Evolutionary conservation across 2,113 vertebrate genomes (phyloP), one percentile per base, ranked within the genome.

Genomic region (Cygnus atratus): DNA sequence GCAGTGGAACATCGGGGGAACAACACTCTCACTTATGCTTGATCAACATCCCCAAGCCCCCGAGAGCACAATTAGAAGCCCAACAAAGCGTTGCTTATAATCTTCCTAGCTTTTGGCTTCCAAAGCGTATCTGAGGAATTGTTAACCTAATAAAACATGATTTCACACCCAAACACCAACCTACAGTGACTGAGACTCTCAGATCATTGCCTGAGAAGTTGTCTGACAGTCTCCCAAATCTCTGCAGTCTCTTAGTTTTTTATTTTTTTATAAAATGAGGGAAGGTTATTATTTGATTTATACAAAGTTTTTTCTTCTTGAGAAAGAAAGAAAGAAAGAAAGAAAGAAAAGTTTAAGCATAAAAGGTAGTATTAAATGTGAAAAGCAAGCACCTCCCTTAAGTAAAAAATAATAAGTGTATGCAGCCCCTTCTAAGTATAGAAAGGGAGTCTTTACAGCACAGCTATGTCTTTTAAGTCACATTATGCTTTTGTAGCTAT

Each of bases 401-500:
- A 59, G 72, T 44, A 48, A 61, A 89, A 90, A 75, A 15, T 13
- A 39, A 24, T 4, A 44, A 35, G 15, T 26, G 20, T 17, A 33
- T 6, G 1, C 13, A 20, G 35, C 13, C 63, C 37, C 11, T 92
- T 93, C 67, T 86, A 65, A 74, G 18, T 48, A 68, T 50, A 58
- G 74, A 63, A n/a, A 37, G 6, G 41, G 39, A 84, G 31, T 14
- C 66, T 91, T 76, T 35, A 63, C 3, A 43, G 37, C n/a, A 76
- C 55, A 63, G 73, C 33, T 74, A 74, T 62, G 67, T 61, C 92
- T 94, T 95, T 62, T 76, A 92, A 95, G 95, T 92, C 82, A 84
- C 50, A 57, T 67, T 61, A 78, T 78, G 41, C 46, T 91, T 85
- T 65, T 87, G 74, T 76, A 62, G 84, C 95, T 98, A 98, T 98